Percentiles rank a stretch among this genome's conserved stretches.
Evolutionary conservation across 2,797 vertebrate species (phyloP).

Genomic region (Cygnus olor): DNA sequence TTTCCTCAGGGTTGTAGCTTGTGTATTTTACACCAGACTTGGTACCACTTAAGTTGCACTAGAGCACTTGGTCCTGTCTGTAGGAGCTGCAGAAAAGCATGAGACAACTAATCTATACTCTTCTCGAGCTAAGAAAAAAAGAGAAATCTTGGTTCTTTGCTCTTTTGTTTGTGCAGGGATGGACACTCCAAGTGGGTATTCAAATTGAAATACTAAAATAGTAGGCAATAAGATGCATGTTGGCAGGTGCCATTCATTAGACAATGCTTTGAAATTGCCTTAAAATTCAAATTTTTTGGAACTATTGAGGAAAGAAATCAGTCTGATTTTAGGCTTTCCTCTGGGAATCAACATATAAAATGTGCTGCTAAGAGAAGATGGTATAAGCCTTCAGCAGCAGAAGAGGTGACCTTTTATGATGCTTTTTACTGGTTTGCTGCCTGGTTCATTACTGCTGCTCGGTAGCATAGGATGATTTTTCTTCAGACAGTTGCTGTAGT

Average conservation of each 20-base stretch:
- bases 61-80: background rate
- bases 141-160: background rate
- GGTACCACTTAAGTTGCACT: accelerated
- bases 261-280: background rate
- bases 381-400: background rate
- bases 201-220: background rate
- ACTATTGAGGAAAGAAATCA: background rate
- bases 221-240: background rate
- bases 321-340: background rate
- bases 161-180: background rate
- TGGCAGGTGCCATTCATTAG: background rate
- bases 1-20: background rate
- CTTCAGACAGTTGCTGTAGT: background rate
- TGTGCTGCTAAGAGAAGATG: background rate
- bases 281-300: background rate
- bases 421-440: background rate
- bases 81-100: background rate
- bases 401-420: background rate
- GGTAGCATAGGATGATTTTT: background rate
- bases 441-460: background rate
- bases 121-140: background rate
- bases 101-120: background rate
- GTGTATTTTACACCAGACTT: background rate
- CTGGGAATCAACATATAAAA: background rate
- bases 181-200: background rate